Conservation (phyloP, 2,113 vertebrate species). For the Pandion haliaetus region DNA sequence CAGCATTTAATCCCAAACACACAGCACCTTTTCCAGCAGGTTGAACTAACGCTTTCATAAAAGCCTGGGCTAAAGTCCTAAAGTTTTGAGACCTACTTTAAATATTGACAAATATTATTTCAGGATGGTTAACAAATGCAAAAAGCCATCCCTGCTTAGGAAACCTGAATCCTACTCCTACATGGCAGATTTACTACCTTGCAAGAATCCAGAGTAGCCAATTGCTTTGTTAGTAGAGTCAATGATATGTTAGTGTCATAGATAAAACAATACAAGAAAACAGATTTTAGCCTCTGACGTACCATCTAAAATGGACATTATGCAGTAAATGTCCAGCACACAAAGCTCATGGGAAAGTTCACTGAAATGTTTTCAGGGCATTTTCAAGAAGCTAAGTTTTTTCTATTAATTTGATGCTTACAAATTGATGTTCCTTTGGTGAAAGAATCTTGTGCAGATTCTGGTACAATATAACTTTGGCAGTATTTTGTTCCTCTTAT, state of each 20-base stretch:
- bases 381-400: not conserved
- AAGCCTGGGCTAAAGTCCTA: not conserved
- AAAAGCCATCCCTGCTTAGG: not conserved
- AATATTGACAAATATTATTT: not conserved
- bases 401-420: not conserved
- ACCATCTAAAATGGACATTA: fast-evolving
- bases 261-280: not conserved
- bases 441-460: not conserved
- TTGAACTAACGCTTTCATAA: not conserved
- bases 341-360: not conserved
- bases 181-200: not conserved
- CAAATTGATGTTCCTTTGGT: not conserved
- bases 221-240: not conserved
- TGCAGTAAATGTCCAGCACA: not conserved
- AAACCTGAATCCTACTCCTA: not conserved
- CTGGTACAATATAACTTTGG: not conserved
- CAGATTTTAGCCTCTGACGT: not conserved
- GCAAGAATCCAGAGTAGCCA: fast-evolving
- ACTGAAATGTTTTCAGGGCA: not conserved
- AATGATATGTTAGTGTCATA: too few relatives aligned
- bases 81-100: not conserved
- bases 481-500: not conserved
- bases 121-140: not conserved
- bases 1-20: not conserved
- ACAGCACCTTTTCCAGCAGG: not conserved